Evolutionary conservation across 1,140 invertebrate genomes (phyloP), one percentile per base, ranked within the genome.

Genomic region (Cydia strobilella): DNA sequence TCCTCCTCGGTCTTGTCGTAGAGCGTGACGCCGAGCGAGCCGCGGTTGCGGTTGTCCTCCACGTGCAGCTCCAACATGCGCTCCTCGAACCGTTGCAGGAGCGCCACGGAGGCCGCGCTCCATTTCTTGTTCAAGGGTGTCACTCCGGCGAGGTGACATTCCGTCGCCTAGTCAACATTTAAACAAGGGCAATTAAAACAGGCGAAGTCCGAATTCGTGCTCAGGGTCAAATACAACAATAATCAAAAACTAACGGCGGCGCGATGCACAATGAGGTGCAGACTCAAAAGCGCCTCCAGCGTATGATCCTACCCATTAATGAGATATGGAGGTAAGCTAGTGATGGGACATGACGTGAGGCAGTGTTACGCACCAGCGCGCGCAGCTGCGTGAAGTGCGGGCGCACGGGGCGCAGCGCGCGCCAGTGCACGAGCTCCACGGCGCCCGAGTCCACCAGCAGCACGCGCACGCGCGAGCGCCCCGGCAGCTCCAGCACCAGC

Each of bases 71-170:
- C 78, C 45, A 92, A 66, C 2, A 79, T 12, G 1, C 74, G 77
- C 6, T 80, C 81, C 13, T 76, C 74, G 66, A 84, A 90, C 15
- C 74, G 77, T 23, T 85, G 78, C 7, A 93, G 66, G 9, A 91
- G 74, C 1, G 75, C 74, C 6, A 90, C 86, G 0, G 90, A 88
- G 2, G 74, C 81, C 0, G 80, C 45, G 42, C 77, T 86, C 90
- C 90, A 93, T 54, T 90, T 87, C 74, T 90, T 88, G 74, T 89
- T 87, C 0, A 81, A 72, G 2, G 90, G 89, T 1, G 88, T 90
- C 20, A 93, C 84, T 4, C 89, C 90, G 0, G 85, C 85, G 18
- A 93, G 76, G 72, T 93, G 85, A 75, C 90, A 91, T 76, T 90
- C 89, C 1, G 82, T 86, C 1, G 90, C 84, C 90, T 92, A 77